phyloP scores from a whole-genome alignment of 2,797 vertebrate genomes.

The Pseudopleuronectes americanus region DNA sequence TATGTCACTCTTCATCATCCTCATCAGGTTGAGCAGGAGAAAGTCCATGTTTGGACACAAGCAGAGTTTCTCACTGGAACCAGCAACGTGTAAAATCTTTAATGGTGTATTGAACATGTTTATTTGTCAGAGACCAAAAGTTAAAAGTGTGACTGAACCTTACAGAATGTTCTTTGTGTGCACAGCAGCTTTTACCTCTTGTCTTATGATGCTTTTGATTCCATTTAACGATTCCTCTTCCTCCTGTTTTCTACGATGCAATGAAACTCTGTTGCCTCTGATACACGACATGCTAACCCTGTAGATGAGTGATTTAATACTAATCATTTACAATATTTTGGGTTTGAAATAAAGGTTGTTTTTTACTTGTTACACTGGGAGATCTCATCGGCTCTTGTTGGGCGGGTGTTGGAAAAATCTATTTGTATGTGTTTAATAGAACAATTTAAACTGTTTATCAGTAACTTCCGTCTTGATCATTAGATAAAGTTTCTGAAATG shows the following conservation, averaged over 20 bases:
- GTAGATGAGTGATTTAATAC: not conserved
- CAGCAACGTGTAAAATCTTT: not conserved
- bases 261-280: constrained; percentile 2
- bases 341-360: not conserved
- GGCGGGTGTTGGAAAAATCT: too few relatives aligned
- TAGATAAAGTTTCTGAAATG: too few relatives aligned
- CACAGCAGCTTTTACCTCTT: constrained; percentile 14
- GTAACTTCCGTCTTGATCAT: too few relatives aligned
- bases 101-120: constrained; percentile 9
- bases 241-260: constrained; percentile 5
- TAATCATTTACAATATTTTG: constrained; percentile 1
- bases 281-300: not conserved
- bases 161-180: constrained; percentile 19
- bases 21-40: constrained; percentile 11
- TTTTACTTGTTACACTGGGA: too few relatives aligned
- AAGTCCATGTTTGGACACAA: constrained; percentile 16
- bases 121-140: constrained; percentile 17
- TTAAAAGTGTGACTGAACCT: constrained; percentile 12
- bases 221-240: constrained; percentile 9
- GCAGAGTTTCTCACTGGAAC: constrained; percentile 54
- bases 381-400: too few relatives aligned
- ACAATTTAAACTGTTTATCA: too few relatives aligned
- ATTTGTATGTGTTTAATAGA: too few relatives aligned
- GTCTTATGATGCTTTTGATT: not conserved
- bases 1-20: not conserved